phyloP scores from a whole-genome alignment of 23 tunicate genomes.

The Styela clava region DNA sequence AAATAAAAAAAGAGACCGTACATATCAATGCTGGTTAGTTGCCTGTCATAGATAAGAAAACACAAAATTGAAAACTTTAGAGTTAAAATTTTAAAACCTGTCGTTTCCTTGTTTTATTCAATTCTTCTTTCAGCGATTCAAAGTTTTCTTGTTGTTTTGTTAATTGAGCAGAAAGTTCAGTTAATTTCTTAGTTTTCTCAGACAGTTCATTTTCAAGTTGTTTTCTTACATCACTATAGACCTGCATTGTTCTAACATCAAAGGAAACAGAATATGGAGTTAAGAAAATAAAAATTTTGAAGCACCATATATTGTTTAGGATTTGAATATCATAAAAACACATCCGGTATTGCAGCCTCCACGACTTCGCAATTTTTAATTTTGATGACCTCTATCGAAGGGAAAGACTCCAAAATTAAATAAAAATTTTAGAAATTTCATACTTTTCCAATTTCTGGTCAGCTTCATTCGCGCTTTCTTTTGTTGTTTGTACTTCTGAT shows the following conservation, averaged over 20 bases:
- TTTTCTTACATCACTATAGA: slow-evolving; percentile 59
- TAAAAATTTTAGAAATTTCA: no score
- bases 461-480: slow-evolving; percentile 46
- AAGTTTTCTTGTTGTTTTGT: slow-evolving; percentile 54
- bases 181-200: slow-evolving; percentile 43
- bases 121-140: slow-evolving; percentile 45
- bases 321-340: no score
- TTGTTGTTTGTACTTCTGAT: slow-evolving; percentile 33
- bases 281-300: not conserved
- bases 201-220: slow-evolving; percentile 60
- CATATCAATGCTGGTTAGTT: no score
- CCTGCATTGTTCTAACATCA: slow-evolving; percentile 54
- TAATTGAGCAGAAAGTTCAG: slow-evolving; percentile 35
- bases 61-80: no score
- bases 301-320: no score
- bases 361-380: no score
- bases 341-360: no score
- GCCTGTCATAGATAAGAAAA: no score
- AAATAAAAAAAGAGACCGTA: no score
- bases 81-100: slow-evolving; percentile 1
- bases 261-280: not conserved
- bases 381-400: no score
- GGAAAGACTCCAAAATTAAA: no score
- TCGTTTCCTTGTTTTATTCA: slow-evolving; percentile 50
- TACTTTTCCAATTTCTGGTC: slow-evolving; percentile 74